Evolutionary conservation across 2,888 invertebrate species (phyloP), one percentile per base, ranked within the genome.

Genomic region (Pardosa pseudoannulata): DNA sequence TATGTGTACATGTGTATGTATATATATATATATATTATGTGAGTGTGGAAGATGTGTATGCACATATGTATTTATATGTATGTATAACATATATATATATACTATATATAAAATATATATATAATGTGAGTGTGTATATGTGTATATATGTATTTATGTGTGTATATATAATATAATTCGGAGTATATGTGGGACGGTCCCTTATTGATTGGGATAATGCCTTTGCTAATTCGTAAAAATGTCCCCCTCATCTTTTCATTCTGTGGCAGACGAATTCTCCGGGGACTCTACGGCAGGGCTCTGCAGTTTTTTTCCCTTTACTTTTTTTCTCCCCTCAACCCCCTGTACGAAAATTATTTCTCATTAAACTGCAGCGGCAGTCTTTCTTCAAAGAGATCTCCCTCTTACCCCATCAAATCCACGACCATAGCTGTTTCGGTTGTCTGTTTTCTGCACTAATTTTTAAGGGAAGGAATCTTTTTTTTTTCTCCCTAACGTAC

Each of bases 361-460:
- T 46, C 46, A 46, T 46, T 46, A 46, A 46, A 46, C 16, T 46
- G 46, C 46, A 46, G 46, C n/a, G 46, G 46, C 46, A 46, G n/a
- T 46, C 2, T 16, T 46, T 16, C 16, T 46, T 46, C 46, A 46
- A 46, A 46, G 7, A 46, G 2, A 2, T 16, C n/a, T 9, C 16
- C n/a, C n/a, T 9, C n/a, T 16, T 16, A 6, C 46, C 9, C 46
- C 46, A 6, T 16, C 46, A 2, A 2, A 2, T 46, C 46, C n/a
- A 2, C 11, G 11, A 46, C 16, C n/a, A 16, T 46, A 11, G 9
- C 46, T 46, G 16, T 46, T 46, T 46, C n/a, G 7, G 9, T 16
- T 16, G 16, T 46, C n/a, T 46, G 46, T 46, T 16, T 16, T 16
- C 36, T 36, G 6, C 36, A 7, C 36, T 36, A 36, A 46, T 46